Base-by-base conservation (phyloP, 2,797 vertebrate genomes). In the Chelidonichthys spinosus region DNA sequence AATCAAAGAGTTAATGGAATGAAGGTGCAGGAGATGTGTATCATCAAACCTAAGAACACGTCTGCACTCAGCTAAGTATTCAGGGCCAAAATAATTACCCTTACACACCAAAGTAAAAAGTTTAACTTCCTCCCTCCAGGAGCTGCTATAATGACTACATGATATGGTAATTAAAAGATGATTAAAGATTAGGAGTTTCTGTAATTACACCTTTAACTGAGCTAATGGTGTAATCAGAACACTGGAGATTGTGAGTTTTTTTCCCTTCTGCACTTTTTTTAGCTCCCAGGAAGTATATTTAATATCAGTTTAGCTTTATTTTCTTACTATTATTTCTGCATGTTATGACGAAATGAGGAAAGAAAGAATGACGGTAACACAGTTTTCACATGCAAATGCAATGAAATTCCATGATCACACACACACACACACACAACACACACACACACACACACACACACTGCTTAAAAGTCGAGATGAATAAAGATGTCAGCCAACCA, bases 141-240 rank as follows among this genome's bases (percentile, higher is more conserved):
- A 92, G 75, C 78, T 74, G 77, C 81, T 89, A 65, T 86, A 90
- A 90, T 89, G 86, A 88, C 87, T 89, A 83, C 85, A 87, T 83
- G 85, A 90, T 89, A 87, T 85, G 83, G 88, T 92, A 94, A 95
- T 95, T 94, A 94, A 90, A 90, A 92, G 88, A 92, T 94, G 90
- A 91, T 92, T 86, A 93, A 90, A 94, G 93, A 95, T 94, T 93
- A 93, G 86, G 76, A 90, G 82, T 92, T 90, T 92, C 82, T 65
- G 85, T 93, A 94, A 94, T 95, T 94, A 92, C 89, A 93, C 92
- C 87, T 91, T 93, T 87, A 89, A 89, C 68, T 79, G 59, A 88
- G 83, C 87, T 90, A 88, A 89, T 89, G 86, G 83, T 69, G 88
- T 87, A 92, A 91, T 91, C 89, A 89, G 76, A 69, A 85, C 87